phyloP scores from a whole-genome alignment of 2,888 invertebrate genomes.

The Lithosia quadra region DNA sequence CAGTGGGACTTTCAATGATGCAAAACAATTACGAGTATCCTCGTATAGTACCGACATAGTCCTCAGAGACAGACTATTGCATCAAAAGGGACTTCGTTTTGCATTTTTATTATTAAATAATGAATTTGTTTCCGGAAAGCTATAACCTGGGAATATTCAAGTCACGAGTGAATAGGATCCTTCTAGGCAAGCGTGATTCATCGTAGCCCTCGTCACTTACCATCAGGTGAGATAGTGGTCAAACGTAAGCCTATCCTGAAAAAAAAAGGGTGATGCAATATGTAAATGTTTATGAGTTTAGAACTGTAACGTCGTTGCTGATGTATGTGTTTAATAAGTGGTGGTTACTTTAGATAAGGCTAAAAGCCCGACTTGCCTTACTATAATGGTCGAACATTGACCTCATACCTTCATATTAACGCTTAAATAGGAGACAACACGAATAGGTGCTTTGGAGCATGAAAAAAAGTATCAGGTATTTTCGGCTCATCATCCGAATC shows the following conservation, averaged over 20 bases:
- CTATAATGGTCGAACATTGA: neutral
- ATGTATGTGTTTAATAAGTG: neutral
- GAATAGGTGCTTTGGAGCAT: too few species aligned
- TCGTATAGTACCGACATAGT: slow-evolving; percentile 46
- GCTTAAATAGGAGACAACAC: too few species aligned
- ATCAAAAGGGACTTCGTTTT: slow-evolving; percentile 40
- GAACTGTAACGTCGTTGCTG: neutral
- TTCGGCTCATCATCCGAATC: too few species aligned
- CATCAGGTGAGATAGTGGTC: too few species aligned
- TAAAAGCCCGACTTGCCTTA: neutral
- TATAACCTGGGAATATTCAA: too few species aligned
- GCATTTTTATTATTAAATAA: slow-evolving; percentile 18
- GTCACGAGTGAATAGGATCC: too few species aligned
- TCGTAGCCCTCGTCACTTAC: too few species aligned
- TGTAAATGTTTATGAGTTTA: neutral
- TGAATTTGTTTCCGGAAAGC: too few species aligned
- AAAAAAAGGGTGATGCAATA: neutral
- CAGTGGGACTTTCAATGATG: slow-evolving; percentile 54
- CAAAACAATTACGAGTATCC: slow-evolving; percentile 47
- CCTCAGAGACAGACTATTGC: slow-evolving; percentile 56
- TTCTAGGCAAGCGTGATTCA: too few species aligned
- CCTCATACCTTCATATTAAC: neutral
- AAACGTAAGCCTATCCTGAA: too few species aligned
- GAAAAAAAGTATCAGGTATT: too few species aligned
- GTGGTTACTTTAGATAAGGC: neutral